Base-by-base conservation (phyloP, 2,797 vertebrate genomes). In the Clarias pachynema region DNA sequence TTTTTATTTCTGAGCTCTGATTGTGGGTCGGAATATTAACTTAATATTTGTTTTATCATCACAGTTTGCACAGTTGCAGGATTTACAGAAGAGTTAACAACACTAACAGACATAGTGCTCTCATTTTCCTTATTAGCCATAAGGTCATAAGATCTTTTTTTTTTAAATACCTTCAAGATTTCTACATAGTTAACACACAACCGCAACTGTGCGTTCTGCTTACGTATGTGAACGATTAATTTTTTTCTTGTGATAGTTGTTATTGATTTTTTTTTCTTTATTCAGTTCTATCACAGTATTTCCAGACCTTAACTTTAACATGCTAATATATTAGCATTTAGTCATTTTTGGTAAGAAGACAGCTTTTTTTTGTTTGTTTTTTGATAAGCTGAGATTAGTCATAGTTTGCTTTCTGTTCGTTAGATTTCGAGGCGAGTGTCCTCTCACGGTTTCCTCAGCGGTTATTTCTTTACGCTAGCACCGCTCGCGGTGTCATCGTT, bases 161-260 rank as follows among this genome's bases (percentile, higher is more conserved):
- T 5, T 15, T 26, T 65, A 44, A 49, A 49, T 49, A 49, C 44
- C 7, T 31, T 16, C 3, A 0, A 34, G 20, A 40, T 24, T 37
- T 40, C 18, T 40, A 24, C 34, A 24, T 40, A 3, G 65, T 20
- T 1, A 49, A 73, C 15, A n/a, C 34, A 5, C 37, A 15, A 15
- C 37, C 0, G 37, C 29, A 7, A 15, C 26, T 18, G n/a, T 16
- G n/a, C 44, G 4, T 26, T 5, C 44, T 53, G 72, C 14, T 26
- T 3, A 15, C 9, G 2, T 26, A 16, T 1, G 24, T 6, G 0
- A 6, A 24, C 4, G 2, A 5, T n/a, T 14, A 10, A 14, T 14
- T 73, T 8, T 49, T 24, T 37, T 70, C 34, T n/a, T n/a, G 14
- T 29, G 24, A 53, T n/a, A 29, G 3, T 40, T 8, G 1, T 22